phyloP scores from a whole-genome alignment of 2,113 vertebrate genomes.

The Leptosomus discolor region DNA sequence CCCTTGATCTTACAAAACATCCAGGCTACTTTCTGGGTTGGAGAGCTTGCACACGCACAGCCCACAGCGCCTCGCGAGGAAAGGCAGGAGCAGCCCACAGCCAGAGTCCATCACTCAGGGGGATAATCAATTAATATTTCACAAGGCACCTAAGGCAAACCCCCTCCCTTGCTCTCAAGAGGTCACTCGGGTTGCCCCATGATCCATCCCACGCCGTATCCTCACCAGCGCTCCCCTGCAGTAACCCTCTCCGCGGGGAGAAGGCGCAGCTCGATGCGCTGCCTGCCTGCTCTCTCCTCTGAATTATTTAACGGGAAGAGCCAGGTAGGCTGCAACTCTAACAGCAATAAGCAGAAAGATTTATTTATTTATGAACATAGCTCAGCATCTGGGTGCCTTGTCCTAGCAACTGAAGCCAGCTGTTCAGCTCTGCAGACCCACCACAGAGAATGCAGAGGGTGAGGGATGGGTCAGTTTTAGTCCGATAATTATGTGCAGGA shows the following conservation, averaged over 20 bases:
- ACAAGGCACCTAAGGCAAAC: fast-evolving
- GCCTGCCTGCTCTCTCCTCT: not conserved
- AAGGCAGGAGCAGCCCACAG: not conserved
- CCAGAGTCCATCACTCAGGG: fast-evolving
- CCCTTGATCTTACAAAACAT: not conserved
- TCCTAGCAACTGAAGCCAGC: not conserved
- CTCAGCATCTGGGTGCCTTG: not conserved
- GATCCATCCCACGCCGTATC: not conserved
- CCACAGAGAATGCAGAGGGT: not conserved
- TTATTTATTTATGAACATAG: constrained; percentile 6
- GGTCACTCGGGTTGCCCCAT: not conserved
- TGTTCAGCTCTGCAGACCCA: not conserved
- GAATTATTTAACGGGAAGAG: not conserved
- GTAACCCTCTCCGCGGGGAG: not conserved
- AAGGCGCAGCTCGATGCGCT: not conserved
- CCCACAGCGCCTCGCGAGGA: fast-evolving
- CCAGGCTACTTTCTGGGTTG: not conserved
- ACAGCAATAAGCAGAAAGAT: not conserved
- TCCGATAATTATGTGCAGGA: not conserved
- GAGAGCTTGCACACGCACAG: not conserved
- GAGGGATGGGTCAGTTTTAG: not conserved
- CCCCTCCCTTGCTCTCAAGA: not conserved
- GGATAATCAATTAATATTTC: not conserved
- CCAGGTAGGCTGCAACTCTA: constrained; percentile 16
- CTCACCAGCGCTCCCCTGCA: not conserved